phyloP scores from a whole-genome alignment of 2,113 vertebrate species.

The Megalops atlanticus region DNA sequence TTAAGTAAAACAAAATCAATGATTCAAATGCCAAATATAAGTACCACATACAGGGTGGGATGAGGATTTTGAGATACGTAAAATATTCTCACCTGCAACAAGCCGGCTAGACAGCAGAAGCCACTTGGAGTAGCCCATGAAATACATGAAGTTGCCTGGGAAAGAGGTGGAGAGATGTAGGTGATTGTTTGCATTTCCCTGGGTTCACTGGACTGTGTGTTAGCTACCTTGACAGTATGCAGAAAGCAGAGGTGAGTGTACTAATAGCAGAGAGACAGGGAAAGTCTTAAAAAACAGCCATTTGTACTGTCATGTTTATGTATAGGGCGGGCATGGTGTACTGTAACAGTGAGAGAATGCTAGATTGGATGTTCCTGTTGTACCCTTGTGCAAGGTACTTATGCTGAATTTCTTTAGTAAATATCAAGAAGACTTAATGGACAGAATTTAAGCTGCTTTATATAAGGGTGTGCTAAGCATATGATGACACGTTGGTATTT shows the following conservation, averaged over 20 bases:
- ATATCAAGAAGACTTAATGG: neutral
- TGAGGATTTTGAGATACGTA: neutral
- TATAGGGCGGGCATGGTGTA: neutral
- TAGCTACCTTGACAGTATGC: neutral
- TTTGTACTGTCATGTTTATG: neutral
- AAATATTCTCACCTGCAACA: slow-evolving; percentile 70
- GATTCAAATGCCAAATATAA: too few relatives aligned
- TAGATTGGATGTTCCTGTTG: neutral
- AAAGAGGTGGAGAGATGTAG: slow-evolving; percentile 13
- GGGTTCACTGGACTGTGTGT: neutral
- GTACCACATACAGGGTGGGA: too few relatives aligned
- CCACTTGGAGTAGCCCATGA: slow-evolving; percentile 80
- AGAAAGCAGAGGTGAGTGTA: neutral
- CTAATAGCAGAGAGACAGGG: neutral
- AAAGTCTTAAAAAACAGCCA: neutral
- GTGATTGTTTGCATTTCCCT: neutral
- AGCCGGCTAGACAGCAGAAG: slow-evolving; percentile 77
- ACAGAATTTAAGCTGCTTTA: neutral
- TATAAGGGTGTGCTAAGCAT: neutral
- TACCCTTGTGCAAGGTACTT: neutral
- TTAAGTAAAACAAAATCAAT: too few relatives aligned
- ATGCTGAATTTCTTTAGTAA: neutral
- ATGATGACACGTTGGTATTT: neutral
- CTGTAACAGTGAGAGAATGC: neutral
- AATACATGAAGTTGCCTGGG: slow-evolving; percentile 83